phyloP scores from a whole-genome alignment of 2,888 invertebrate species.

The Macaria notata region DNA sequence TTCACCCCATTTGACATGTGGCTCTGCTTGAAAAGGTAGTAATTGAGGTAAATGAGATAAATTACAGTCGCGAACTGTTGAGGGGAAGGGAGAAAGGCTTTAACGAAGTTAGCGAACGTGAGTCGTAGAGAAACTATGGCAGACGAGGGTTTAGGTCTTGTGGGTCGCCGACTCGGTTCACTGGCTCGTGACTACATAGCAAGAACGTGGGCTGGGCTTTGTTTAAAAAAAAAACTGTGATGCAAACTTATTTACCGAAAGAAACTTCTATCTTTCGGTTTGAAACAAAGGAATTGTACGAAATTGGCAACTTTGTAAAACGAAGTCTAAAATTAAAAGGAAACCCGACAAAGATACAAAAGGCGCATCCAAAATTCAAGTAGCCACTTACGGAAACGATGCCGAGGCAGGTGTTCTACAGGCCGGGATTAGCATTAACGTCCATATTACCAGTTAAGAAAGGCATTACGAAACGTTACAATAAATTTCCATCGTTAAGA shows the following conservation, averaged over 20 bases:
- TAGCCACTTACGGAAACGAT: conserved; percentile 34
- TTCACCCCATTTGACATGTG: conserved; percentile 66
- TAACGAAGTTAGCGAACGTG: conserved; percentile 12
- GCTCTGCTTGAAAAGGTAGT: conserved; percentile 64
- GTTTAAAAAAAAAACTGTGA: neutral
- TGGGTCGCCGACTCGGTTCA: no score
- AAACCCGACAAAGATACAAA: conserved; percentile 19
- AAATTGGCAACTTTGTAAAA: neutral
- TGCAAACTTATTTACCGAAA: no score
- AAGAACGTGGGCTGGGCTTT: neutral
- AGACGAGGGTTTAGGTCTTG: neutral
- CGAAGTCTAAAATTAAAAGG: neutral
- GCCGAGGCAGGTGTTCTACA: conserved; percentile 62
- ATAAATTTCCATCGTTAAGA: conserved; percentile 74
- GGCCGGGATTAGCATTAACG: conserved; percentile 64
- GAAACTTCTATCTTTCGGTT: no score
- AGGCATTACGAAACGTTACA: conserved; percentile 63
- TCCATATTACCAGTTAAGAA: conserved; percentile 62
- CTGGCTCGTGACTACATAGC: no score
- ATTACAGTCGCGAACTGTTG: conserved; percentile 64
- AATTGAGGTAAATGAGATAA: conserved; percentile 76
- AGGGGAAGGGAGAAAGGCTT: conserved; percentile 43
- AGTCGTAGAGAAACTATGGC: conserved; percentile 7
- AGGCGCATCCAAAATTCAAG: conserved; percentile 31
- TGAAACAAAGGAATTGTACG: no score